Evolutionary conservation across 1,140 invertebrate genomes (phyloP).

Genomic region (Drosophila insularis): DNA sequence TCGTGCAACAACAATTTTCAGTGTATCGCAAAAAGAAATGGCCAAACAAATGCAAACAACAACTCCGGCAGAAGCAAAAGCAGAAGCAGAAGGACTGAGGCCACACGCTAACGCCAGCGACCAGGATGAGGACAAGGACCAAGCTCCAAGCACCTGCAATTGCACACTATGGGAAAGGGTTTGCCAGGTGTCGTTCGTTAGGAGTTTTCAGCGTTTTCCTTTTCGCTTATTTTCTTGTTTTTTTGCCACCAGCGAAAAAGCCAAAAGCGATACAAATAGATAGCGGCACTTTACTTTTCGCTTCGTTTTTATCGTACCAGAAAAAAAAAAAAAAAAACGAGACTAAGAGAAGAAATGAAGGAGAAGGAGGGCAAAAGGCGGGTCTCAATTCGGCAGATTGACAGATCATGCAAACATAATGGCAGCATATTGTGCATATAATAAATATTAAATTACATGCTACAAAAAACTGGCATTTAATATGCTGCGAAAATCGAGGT

Average conservation of each 20-base stretch:
- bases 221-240: slow-evolving; percentile 5
- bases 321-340: slow-evolving; percentile 21
- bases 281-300: slow-evolving; percentile 68
- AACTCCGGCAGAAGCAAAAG: slow-evolving; percentile 14
- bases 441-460: slow-evolving; percentile 77
- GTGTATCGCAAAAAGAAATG: slow-evolving; percentile 42
- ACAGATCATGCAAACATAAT: slow-evolving; percentile 80
- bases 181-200: slow-evolving; percentile 74
- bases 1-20: slow-evolving; percentile 72
- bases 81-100: slow-evolving; percentile 24
- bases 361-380: neutral
- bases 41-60: slow-evolving; percentile 56
- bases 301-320: slow-evolving; percentile 50
- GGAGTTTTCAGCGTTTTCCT: slow-evolving; percentile 73
- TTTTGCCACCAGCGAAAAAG: slow-evolving; percentile 61
- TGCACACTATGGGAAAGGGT: slow-evolving; percentile 1
- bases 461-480: slow-evolving; percentile 51
- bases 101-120: slow-evolving; percentile 42
- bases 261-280: slow-evolving; percentile 79
- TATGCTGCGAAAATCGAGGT: slow-evolving; percentile 14
- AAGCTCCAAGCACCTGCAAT: neutral
- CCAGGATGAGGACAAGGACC: slow-evolving; percentile 7
- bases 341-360: neutral
- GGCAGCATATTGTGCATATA: slow-evolving; percentile 73
- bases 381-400: slow-evolving; percentile 69